A percentile compares a stretch with the other conserved stretches of the same genome.
Conservation (phyloP, 2,888 invertebrate species). For the Leuctra nigra region DNA sequence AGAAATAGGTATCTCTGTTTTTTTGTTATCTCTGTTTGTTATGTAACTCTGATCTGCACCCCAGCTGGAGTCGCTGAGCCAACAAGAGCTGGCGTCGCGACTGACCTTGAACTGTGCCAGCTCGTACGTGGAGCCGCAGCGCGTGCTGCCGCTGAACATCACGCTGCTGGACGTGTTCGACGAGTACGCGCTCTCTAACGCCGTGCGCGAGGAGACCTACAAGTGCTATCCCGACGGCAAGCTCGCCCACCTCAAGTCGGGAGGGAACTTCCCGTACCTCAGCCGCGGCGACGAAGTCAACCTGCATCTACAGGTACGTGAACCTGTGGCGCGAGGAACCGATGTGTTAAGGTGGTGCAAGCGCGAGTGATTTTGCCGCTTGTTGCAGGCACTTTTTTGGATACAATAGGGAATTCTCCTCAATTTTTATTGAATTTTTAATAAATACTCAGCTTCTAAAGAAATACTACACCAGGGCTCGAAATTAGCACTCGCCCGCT, state of each 20-base stretch:
- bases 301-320: constrained; percentile 70
- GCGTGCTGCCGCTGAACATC: constrained; percentile 59
- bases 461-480: no score
- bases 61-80: constrained; percentile 73
- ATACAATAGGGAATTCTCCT: no score
- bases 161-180: constrained; percentile 88
- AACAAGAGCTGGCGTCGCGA: constrained; percentile 78
- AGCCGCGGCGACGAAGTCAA: constrained; percentile 85
- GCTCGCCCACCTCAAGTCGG: constrained; percentile 78
- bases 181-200: constrained; percentile 71
- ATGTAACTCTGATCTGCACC: constrained; percentile 36
- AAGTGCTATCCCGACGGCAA: constrained; percentile 82
- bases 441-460: no score
- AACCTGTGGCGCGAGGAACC: no score
- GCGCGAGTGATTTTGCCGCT: no score
- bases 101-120: constrained; percentile 79
- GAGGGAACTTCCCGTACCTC: constrained; percentile 87
- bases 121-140: constrained; percentile 70
- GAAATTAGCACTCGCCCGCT: no score
- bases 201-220: constrained; percentile 73
- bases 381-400: no score
- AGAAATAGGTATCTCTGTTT: no score
- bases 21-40: background rate
- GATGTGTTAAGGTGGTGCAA: no score
- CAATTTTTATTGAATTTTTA: no score